Base-by-base conservation (phyloP, 2,797 vertebrate species). In the Dicrostonyx torquatus region DNA sequence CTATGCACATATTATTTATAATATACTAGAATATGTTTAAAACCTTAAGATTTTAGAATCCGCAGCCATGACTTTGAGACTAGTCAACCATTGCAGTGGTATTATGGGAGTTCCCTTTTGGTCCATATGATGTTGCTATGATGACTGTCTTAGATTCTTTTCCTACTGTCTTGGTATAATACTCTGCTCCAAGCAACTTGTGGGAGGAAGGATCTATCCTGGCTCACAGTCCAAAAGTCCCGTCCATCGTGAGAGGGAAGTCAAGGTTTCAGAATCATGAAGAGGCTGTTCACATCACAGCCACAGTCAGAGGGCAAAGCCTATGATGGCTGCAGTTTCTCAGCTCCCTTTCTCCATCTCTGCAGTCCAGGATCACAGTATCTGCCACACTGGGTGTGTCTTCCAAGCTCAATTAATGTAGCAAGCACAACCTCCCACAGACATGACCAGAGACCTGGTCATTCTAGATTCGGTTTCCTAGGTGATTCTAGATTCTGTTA, bases 81-180 rank as follows among this genome's bases (percentile, higher is more conserved):
- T 48, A 76, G 12, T 15, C 55, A 85, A 76, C 29, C 15, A 70
- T 24, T 58, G 70, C 13, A 12, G 1, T n/a, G 2, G 2, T 90
- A 15, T 77, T 82, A 72, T 80, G 17, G 84, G 43, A 93, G 96
- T 97, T 94, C 95, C 85, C 91, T 94, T 82, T 64, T 95, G 96
- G 94, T 83, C 12, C 94, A 75, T 91, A 43, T 95, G 96, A 97
- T 94, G 22, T 79, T 83, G 88, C 87, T 94, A 93, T 70, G 91
- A 62, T 70, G 88, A 89, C 29, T 18, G 60, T 26, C 11, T 55
- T 53, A 26, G 26, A 55, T 70, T 86, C 22, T 70, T 53, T 86
- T 0, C 34, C 13, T 11, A 9, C 37, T 70, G 24, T 1, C 22
- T 50, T 40, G 22, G 53, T 70, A 17, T 53, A 85, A 70, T 70